phyloP scores from a whole-genome alignment of 1,140 invertebrate species.

The Aphaenogaster rudis region DNA sequence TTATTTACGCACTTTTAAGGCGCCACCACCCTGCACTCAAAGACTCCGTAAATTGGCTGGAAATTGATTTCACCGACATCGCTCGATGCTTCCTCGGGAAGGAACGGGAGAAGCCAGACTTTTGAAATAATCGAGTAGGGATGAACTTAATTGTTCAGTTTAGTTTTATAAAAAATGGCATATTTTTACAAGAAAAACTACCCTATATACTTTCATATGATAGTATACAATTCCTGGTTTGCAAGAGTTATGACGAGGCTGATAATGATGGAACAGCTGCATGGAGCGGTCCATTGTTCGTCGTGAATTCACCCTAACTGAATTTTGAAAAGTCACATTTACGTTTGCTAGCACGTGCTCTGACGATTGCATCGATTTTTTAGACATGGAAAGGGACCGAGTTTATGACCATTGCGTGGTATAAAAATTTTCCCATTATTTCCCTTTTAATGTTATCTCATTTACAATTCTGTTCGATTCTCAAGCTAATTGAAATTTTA shows the following conservation, averaged over 20 bases:
- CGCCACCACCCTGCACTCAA: constrained; percentile 73
- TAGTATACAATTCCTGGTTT: constrained; percentile 60
- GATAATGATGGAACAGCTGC: constrained; percentile 83
- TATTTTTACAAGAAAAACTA: background rate
- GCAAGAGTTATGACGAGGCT: constrained; percentile 72
- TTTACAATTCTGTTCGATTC: background rate
- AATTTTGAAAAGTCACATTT: constrained; percentile 83
- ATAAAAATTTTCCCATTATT: constrained; percentile 1
- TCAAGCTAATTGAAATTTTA: background rate
- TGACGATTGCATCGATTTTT: constrained; percentile 57
- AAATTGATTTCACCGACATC: constrained; percentile 84
- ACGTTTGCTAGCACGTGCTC: constrained; percentile 72
- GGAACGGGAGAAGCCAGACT: constrained; percentile 25
- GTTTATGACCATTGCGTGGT: constrained; percentile 15
- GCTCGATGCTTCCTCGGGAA: constrained; percentile 25
- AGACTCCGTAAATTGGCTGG: constrained; percentile 81
- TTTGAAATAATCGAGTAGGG: constrained; percentile 1
- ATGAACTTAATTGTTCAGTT: constrained; percentile 30
- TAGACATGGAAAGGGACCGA: background rate
- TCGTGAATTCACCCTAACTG: constrained; percentile 83
- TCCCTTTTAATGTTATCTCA: background rate
- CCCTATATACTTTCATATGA: background rate
- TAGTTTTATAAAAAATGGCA: constrained; percentile 3
- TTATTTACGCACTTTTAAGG: constrained; percentile 86
- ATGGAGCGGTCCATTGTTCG: constrained; percentile 75